These are phyloP conservation scores for Acestrorhynchus altus DNA, from an alignment of 2,797 vertebrate genomes.

Conservation along the genomic window DNA sequence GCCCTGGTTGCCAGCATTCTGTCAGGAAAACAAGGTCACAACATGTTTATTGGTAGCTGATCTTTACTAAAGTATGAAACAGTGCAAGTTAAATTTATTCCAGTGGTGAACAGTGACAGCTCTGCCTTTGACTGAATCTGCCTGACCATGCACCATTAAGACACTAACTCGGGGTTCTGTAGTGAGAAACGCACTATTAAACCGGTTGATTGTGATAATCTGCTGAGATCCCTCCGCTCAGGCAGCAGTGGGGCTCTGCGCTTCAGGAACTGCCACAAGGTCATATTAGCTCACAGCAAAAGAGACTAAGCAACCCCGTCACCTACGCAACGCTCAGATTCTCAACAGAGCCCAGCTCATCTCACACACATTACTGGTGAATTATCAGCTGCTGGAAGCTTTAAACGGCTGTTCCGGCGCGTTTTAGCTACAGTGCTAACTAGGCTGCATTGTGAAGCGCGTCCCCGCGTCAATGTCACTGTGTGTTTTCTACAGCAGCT, in stretches of 20 bases:
- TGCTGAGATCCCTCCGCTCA: no score
- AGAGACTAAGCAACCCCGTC: not conserved
- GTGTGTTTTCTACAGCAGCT: no score
- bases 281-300: conserved; percentile 57
- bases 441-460: not conserved
- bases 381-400: not conserved
- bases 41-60: not conserved
- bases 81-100: no score
- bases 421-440: not conserved
- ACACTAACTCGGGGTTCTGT: no score
- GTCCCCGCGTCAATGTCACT: conserved; percentile 41
- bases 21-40: conserved; percentile 22
- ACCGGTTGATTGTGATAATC: no score
- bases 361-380: not conserved
- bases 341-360: no score
- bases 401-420: not conserved
- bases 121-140: no score
- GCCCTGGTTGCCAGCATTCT: conserved; percentile 92
- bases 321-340: not conserved
- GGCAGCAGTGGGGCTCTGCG: no score
- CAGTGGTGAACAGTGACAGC: no score
- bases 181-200: no score
- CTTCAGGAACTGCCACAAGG: conserved; percentile 69
- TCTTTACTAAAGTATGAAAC: no score
- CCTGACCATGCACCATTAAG: no score